Evolutionary conservation across 2,113 vertebrate species (phyloP).

Genomic region (Montifringilla adamsi): DNA sequence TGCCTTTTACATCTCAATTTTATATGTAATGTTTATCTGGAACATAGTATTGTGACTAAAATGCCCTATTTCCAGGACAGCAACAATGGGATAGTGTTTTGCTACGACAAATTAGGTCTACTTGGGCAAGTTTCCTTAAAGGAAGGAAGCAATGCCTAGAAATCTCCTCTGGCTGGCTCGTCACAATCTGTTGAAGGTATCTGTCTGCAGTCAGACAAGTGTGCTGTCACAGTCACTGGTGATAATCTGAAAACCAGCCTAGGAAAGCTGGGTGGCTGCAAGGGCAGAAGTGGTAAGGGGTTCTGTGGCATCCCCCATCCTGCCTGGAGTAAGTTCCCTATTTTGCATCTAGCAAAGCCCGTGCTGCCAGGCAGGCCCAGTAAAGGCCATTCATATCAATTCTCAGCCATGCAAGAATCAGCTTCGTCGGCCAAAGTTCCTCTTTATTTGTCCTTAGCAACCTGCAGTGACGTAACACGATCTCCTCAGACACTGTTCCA

Average conservation of each 20-base stretch:
- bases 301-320: fast-evolving
- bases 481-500: background rate
- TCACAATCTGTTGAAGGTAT: background rate
- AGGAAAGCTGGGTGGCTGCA: background rate
- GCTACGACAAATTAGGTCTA: fast-evolving
- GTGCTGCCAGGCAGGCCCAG: background rate
- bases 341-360: background rate
- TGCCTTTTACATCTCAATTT: background rate
- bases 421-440: background rate
- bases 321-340: fast-evolving
- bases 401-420: background rate
- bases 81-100: background rate
- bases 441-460: background rate
- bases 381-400: background rate
- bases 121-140: background rate
- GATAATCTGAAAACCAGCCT: background rate
- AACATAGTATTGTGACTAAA: background rate
- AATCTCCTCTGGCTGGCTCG: background rate
- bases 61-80: background rate
- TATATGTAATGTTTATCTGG: background rate
- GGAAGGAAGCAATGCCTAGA: background rate
- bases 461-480: background rate
- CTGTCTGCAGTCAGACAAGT: background rate
- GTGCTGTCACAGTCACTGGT: fast-evolving
- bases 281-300: background rate